A percentile compares a stretch with the other conserved stretches of the same genome.
phyloP scores from a whole-genome alignment of 2,113 vertebrate species.

The Ciconia stormi region DNA sequence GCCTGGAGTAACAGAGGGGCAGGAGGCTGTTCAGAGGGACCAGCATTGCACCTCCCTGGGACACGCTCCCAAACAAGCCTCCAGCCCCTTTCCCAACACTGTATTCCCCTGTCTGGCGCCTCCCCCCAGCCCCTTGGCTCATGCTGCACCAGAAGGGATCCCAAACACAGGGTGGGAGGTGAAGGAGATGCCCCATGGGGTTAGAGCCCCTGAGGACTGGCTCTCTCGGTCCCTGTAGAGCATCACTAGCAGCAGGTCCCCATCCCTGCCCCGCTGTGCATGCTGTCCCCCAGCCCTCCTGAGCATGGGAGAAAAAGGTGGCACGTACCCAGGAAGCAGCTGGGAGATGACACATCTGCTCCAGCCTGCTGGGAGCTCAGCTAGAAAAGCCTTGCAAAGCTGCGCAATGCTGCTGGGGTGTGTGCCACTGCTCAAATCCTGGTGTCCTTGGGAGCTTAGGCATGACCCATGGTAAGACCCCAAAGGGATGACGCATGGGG shows the following conservation, averaged over 20 bases:
- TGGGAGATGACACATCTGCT: not conserved
- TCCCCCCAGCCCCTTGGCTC: not conserved
- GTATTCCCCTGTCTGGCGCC: rapidly evolving
- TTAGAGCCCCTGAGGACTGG: not conserved
- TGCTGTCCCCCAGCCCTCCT: rapidly evolving
- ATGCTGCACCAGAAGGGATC: not conserved
- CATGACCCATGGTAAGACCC: not conserved
- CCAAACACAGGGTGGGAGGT: not conserved
- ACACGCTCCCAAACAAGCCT: not conserved
- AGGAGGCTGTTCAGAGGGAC: not conserved
- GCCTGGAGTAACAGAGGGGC: too few species aligned
- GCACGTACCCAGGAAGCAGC: rapidly evolving
- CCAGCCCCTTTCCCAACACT: not conserved
- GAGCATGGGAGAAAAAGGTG: not conserved
- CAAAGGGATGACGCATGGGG: rapidly evolving
- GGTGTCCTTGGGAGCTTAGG: rapidly evolving
- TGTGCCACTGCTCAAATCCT: not conserved
- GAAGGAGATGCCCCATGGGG: not conserved
- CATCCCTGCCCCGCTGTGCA: rapidly evolving
- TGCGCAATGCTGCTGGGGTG: not conserved
- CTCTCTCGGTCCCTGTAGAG: not conserved
- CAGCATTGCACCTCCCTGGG: not conserved
- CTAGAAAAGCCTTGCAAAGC: not conserved
- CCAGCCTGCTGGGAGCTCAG: not conserved
- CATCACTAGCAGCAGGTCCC: not conserved